phyloP scores from a whole-genome alignment of 2,113 vertebrate genomes.

The Halcyon malimbica region DNA sequence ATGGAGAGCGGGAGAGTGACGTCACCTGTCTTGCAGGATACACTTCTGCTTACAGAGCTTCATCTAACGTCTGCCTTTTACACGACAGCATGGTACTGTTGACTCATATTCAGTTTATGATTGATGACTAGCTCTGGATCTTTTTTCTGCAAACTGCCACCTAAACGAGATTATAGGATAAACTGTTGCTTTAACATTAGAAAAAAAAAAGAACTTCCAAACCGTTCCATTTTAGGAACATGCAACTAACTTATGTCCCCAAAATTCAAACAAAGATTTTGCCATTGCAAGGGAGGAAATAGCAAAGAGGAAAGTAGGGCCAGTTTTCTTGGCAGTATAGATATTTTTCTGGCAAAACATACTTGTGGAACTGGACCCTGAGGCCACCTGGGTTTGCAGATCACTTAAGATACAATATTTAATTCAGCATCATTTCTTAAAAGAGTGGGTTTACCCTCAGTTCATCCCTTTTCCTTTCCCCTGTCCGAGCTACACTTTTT shows the following conservation, averaged over 20 bases:
- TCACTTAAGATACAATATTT: background rate
- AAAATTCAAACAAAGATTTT: background rate
- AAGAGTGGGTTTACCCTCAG: background rate
- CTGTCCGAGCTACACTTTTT: background rate
- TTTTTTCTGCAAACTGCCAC: background rate
- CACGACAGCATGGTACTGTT: background rate
- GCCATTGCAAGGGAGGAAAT: background rate
- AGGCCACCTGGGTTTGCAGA: background rate
- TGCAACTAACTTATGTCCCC: background rate
- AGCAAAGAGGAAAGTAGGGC: background rate
- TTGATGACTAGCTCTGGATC: background rate
- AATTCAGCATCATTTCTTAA: background rate
- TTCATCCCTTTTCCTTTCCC: background rate
- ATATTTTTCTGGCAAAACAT: background rate
- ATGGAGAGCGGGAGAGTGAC: background rate
- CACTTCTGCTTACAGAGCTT: background rate
- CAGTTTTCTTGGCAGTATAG: background rate
- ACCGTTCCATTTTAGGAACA: background rate
- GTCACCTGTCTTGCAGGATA: background rate
- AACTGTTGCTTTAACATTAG: rapidly evolving
- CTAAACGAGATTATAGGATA: background rate
- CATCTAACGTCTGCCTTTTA: background rate
- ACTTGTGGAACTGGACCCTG: background rate
- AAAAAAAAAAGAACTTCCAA: background rate
- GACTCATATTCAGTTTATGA: background rate